Evolutionary conservation across 2,888 invertebrate species (phyloP).

Genomic region (Ophioninae sp.): DNA sequence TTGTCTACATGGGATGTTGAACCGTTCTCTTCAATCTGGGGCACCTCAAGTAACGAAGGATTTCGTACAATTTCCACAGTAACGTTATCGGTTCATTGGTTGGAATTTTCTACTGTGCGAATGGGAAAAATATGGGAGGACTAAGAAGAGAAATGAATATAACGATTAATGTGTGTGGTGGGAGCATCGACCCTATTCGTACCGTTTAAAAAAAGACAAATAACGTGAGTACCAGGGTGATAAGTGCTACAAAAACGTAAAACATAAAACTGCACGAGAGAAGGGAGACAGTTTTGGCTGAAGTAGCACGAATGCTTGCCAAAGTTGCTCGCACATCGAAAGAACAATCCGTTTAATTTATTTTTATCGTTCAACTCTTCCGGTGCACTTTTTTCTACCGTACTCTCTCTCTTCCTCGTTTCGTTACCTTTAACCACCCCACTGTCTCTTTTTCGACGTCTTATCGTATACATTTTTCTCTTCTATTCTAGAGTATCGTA

Average conservation of each 20-base stretch:
- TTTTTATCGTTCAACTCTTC: conserved; percentile 45
- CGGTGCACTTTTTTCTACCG: neutral
- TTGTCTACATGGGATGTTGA: too few relatives aligned
- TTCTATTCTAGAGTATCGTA: conserved; percentile 14
- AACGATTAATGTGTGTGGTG: neutral
- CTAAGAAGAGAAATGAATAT: neutral
- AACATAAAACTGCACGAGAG: neutral
- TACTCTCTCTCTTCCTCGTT: conserved; percentile 5
- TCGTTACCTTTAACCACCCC: neutral
- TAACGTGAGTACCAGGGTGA: neutral
- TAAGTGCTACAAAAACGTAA: conserved; percentile 22
- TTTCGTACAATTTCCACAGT: too few relatives aligned
- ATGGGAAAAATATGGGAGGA: neutral
- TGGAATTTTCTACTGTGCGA: neutral
- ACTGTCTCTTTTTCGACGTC: conserved; percentile 24
- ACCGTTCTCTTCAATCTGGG: too few relatives aligned
- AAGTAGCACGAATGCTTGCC: conserved; percentile 29
- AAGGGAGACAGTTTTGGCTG: conserved; percentile 35
- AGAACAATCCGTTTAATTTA: conserved; percentile 58
- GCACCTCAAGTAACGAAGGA: too few relatives aligned
- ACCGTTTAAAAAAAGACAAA: conserved; percentile 5
- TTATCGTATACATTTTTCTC: conserved; percentile 44
- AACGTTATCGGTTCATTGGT: neutral
- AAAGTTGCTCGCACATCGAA: conserved; percentile 15
- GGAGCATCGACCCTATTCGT: neutral